Evolutionary conservation across 2,113 vertebrate genomes (phyloP), one percentile per base, ranked within the genome.

Genomic region (Lagopus leucura): DNA sequence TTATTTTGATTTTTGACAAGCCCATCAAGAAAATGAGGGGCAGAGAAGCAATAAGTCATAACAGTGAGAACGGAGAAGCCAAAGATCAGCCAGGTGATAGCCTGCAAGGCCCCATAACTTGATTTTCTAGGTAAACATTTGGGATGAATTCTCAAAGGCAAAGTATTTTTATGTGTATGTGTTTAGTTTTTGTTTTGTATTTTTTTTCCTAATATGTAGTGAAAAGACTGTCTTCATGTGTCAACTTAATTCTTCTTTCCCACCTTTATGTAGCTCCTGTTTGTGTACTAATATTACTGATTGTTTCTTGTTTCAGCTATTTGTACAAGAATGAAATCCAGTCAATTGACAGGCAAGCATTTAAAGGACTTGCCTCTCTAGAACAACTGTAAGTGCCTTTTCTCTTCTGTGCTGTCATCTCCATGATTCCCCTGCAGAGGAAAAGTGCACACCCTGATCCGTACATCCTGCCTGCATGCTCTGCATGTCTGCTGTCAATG

Each of bases 301-400:
- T 97, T 98, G 97, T 99, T 98, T 99, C 98, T 99, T 98, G 97
- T 99, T 99, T 97, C 99, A 99, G 99, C 98, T 99, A 99, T 99
- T 98, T 99, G 98, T 99, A 99, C 99, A 99, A 99, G 99, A 99
- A 99, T 99, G 99, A 99, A 99, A 99, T 99, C 99, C 99, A 99
- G 98, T 98, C 99, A 98, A 98, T 99, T 98, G 99, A 99, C 99
- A 99, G 99, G 98, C 98, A 99, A 98, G 99, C 99, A 96, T 99
- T 99, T 99, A 99, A 99, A 98, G 99, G 99, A 98, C 99, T 99
- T 98, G 98, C 98, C 98, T 99, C 99, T 98, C 99, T 99, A 98
- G 99, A 99, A 94, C 99, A 99, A 99, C 99, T 99, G 99, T 99
- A 99, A 99, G 99, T 99, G 98, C 98, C 98, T 95, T 95, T 96